phyloP scores from a whole-genome alignment of 2,888 invertebrate genomes.

The Pheosia gnoma region DNA sequence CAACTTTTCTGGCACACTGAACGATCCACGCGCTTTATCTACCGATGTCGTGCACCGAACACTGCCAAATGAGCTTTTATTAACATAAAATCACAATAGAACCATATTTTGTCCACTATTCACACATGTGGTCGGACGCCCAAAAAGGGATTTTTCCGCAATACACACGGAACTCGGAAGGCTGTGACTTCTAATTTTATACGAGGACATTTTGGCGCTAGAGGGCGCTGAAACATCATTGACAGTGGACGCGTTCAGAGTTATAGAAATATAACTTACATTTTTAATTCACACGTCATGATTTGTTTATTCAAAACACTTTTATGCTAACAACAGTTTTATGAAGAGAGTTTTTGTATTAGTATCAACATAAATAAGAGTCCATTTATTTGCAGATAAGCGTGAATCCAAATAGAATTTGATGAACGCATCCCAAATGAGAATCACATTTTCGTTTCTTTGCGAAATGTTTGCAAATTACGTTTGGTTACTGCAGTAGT shows the following conservation, averaged over 20 bases:
- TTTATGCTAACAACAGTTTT: neutral
- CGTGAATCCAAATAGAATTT: neutral
- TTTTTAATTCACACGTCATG: neutral
- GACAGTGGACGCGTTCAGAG: constrained; percentile 57
- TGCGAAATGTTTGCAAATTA: constrained; percentile 33
- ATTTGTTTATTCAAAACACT: neutral
- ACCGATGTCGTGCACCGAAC: constrained; percentile 60
- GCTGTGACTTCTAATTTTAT: constrained; percentile 83
- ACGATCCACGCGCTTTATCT: constrained; percentile 63
- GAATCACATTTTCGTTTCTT: constrained; percentile 54
- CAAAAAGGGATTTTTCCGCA: constrained; percentile 87
- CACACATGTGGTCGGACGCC: constrained; percentile 88
- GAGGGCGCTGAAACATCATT: constrained; percentile 67
- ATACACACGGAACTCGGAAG: constrained; percentile 83
- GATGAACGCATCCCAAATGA: constrained; percentile 41
- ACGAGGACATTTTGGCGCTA: constrained; percentile 66
- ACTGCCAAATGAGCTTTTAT: constrained; percentile 62
- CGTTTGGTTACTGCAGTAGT: constrained; percentile 10
- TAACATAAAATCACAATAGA: constrained; percentile 73
- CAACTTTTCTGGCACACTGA: constrained; percentile 68
- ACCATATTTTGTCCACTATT: constrained; percentile 81
- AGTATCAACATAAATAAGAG: neutral
- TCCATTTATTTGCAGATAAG: neutral
- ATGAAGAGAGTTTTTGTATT: neutral
- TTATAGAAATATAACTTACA: constrained; percentile 12